Conservation (phyloP, 2,113 vertebrate species). For the Sterrhoptilus dennistouni region DNA sequence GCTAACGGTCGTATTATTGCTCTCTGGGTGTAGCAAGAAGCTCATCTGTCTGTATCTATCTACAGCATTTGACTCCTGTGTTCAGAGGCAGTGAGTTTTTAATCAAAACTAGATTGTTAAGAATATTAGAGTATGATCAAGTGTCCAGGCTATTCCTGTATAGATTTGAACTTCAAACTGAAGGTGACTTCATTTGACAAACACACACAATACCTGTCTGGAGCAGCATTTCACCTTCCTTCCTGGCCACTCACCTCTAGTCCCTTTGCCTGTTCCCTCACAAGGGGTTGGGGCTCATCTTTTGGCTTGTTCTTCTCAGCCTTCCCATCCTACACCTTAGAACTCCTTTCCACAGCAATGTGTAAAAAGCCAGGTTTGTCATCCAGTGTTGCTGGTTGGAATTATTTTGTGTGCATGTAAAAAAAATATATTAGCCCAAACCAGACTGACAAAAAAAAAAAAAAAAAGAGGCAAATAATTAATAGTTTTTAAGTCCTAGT, state of each 20-base stretch:
- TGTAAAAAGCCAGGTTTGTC: background rate
- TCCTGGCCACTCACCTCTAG: background rate
- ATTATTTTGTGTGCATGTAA: background rate
- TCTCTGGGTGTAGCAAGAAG: background rate
- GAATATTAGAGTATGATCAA: slow-evolving; percentile 8
- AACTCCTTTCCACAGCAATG: background rate
- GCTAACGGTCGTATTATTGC: background rate
- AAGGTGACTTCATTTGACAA: background rate
- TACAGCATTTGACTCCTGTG: background rate
- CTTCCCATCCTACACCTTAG: background rate
- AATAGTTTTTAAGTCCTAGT: background rate
- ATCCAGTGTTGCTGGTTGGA: background rate
- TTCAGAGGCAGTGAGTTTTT: slow-evolving; percentile 3
- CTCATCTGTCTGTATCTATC: slow-evolving; percentile 4
- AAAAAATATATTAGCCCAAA: background rate
- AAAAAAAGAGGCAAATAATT: background rate
- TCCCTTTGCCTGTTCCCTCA: background rate
- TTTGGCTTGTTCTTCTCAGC: background rate
- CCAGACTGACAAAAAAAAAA: background rate
- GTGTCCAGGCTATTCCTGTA: background rate
- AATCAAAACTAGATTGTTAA: background rate
- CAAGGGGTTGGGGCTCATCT: background rate
- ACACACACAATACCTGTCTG: background rate
- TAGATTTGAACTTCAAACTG: background rate
- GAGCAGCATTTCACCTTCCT: background rate